Evolutionary conservation across 2,797 vertebrate species (phyloP), one percentile per base, ranked within the genome.

Genomic region (Meriones psammophilus): DNA sequence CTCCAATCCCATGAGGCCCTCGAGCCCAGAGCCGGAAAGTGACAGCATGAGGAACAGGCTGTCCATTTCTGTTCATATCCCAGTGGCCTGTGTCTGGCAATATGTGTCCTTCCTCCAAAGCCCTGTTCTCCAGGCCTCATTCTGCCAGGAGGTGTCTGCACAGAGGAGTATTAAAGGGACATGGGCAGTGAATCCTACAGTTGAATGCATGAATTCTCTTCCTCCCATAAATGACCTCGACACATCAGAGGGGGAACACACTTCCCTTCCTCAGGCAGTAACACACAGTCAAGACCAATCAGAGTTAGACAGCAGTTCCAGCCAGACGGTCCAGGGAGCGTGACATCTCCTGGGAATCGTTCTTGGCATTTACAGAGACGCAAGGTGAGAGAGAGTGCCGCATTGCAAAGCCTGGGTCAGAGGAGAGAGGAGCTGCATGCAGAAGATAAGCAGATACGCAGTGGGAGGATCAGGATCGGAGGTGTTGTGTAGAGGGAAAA

Each of bases 201-300:
- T 73, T 80, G 78, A 60, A 89, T 84, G 64, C 86, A 66, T 7
- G 24, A 73, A 28, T 93, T 94, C 69, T 97, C 92, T 46, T 60
- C 30, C 7, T 14, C 73, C 87, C 60, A 78, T 89, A 90, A 97
- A 30, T 9, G 80, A 80, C 60, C 15, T 10, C 90, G 91, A 91
- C 95, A 94, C 86, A 69, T 77, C 89, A 83, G 76, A 77, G 87
- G 30, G 39, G 64, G 46, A 74, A 20, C 62, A 66, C 68, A 20
- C 36, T 92, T 92, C 68, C 86, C 79, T 85, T 88, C 95, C 85
- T 9, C 0, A 0, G 62, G 91, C 78, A 88, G 18, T 46, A 89
- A n/a, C 28, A 62, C 39, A 58, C 28, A 50, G 87, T 89, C 92
- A 86, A 68, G 91, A 78, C 46, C 68, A 33, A 58, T 81, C 33